These are phyloP conservation scores for Siphamia tubifer DNA, from an alignment of 2,113 vertebrate species.

Conservation along the genomic window DNA sequence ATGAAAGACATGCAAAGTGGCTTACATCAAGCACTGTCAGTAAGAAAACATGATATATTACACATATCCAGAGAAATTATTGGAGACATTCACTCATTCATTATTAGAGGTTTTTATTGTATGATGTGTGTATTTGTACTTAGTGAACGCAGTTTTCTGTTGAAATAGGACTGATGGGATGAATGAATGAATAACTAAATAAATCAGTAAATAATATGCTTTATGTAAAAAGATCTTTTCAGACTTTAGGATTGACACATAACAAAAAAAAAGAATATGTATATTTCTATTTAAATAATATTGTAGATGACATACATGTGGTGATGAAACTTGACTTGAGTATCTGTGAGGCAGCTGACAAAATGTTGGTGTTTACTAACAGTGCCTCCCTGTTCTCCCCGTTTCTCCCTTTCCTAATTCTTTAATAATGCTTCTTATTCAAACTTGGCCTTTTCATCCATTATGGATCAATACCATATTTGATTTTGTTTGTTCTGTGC, in stretches of 20 bases:
- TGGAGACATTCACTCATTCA: background rate
- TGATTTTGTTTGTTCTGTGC: constrained; percentile 83
- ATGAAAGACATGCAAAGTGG: constrained; percentile 56
- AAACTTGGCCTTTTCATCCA: constrained; percentile 76
- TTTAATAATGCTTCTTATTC: constrained; percentile 79
- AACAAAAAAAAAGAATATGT: too few species aligned
- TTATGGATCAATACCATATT: constrained; percentile 82
- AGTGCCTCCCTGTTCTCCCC: constrained; percentile 27
- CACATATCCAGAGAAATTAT: background rate
- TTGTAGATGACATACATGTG: too few species aligned
- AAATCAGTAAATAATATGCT: too few species aligned
- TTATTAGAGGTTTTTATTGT: too few species aligned
- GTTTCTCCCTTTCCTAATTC: constrained; percentile 70
- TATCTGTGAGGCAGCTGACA: constrained; percentile 60
- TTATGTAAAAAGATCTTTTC: too few species aligned
- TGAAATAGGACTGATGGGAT: too few species aligned
- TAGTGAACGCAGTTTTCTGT: too few species aligned
- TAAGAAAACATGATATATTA: constrained; percentile 36
- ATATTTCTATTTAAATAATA: too few species aligned
- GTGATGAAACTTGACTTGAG: constrained; percentile 35
- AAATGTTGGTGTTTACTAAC: constrained; percentile 72
- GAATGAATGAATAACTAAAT: too few species aligned
- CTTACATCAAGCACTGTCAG: constrained; percentile 44
- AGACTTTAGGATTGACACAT: too few species aligned
- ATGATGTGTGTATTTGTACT: background rate